phyloP scores from a whole-genome alignment of 2,113 vertebrate genomes.

The Pica pica region DNA sequence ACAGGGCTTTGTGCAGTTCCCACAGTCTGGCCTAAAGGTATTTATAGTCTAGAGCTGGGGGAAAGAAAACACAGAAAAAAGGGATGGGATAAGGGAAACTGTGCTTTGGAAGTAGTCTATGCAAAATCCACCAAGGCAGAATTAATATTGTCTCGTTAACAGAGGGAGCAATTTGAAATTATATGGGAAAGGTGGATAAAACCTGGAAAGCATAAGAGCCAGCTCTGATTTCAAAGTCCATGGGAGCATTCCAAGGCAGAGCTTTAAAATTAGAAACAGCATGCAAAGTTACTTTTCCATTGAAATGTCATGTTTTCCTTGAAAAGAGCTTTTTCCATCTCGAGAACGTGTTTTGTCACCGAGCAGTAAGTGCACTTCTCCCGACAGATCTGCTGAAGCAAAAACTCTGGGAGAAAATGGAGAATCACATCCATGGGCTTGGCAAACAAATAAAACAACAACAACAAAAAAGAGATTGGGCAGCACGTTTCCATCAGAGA shows the following conservation, averaged over 20 bases:
- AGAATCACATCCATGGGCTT: rapidly evolving
- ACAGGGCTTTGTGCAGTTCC: neutral
- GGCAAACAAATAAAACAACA: neutral
- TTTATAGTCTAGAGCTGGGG: neutral
- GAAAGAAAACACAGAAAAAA: neutral
- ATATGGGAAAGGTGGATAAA: constrained; percentile 50
- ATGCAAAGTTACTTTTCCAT: constrained; percentile 44
- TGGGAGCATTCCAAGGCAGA: constrained; percentile 50
- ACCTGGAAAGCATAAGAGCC: constrained; percentile 51
- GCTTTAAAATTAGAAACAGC: constrained; percentile 62
- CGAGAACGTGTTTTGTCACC: neutral
- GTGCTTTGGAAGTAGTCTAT: neutral
- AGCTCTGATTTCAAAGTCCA: constrained; percentile 58
- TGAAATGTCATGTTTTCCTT: constrained; percentile 58
- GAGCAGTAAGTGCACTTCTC: neutral
- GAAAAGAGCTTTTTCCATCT: constrained; percentile 55
- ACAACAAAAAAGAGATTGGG: neutral
- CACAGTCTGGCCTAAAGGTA: neutral
- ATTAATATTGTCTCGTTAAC: constrained; percentile 39
- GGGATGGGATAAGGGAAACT: neutral
- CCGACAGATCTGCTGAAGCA: neutral
- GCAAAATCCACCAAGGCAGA: neutral
- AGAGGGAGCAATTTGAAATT: constrained; percentile 24
- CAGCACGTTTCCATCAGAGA: neutral
- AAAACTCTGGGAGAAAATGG: neutral